Evolutionary conservation across 2,113 vertebrate genomes (phyloP), one percentile per base, ranked within the genome.

Genomic region (Gymnobelideus leadbeateri): DNA sequence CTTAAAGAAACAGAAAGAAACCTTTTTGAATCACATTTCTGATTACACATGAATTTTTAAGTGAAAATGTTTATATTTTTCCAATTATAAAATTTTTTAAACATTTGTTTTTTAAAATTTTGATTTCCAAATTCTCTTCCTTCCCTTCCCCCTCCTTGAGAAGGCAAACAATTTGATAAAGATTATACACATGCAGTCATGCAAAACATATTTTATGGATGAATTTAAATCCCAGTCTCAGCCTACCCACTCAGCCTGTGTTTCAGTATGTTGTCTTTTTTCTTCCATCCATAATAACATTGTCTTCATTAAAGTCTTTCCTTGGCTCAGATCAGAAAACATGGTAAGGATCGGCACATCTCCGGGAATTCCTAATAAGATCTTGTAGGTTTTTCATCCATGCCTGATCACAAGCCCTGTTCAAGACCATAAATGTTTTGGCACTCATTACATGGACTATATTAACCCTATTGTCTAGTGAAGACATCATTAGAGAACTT

Each of bases 401-500:
- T 94, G 53, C 9, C 5, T 46, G 31, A 54, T 46, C 21, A 11
- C 54, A 10, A 0, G 89, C 68, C 93, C 52, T 16, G 0, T 16
- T 37, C 55, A 19, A 0, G 0, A 0, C 8, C 3, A 1, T 19
- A 7, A 43, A 31, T 9, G 1, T 49, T 26, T 49, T 49, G 91
- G 89, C n/a, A 50, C 26, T 8, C 21, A 1, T 0, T 84, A 2
- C 49, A 37, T 24, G 10, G 89, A 31, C 89, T 3, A 0, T 0
- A 53, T 31, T 47, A 91, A 50, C 92, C 89, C 50, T 16, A 0
- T 0, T 0, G n/a, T 47, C 50, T 49, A 0, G 0, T 3, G 5
- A 77, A 84, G 12, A 46, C n/a, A 51, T 37, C 43, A 0, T 24
- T 9, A 91, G 53, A 12, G 46, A 90, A 53, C 46, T 77, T 77